Percentiles rank a stretch among this genome's conserved stretches.
These are phyloP conservation scores for Oryctolagus cuniculus DNA, from an alignment of 2,113 vertebrate species.

Conservation along the genomic window mOryCun1.1 NC_091442.1:57343001-57343500, in stretches of 20 bases:
- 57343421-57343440: not conserved
- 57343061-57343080: not conserved
- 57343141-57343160: not conserved
- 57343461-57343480: not conserved
- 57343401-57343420: not conserved
- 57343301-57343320: not conserved
- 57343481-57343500: not conserved
- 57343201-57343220: not conserved
- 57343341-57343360: not conserved
- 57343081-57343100: not conserved
- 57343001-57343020: not conserved
- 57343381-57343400: not conserved
- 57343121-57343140: not conserved
- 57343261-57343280: not conserved
- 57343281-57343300: conserved; percentile 14
- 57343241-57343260: not conserved
- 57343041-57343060: conserved; percentile 12
- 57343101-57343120: not conserved
- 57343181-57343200: not conserved
- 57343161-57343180: not conserved
- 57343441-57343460: conserved; percentile 7
- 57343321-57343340: not conserved
- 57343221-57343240: not conserved
- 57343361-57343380: not conserved
- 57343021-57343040: not conserved